phyloP scores from a whole-genome alignment of 2,888 invertebrate genomes.

The Allacma fusca region DNA sequence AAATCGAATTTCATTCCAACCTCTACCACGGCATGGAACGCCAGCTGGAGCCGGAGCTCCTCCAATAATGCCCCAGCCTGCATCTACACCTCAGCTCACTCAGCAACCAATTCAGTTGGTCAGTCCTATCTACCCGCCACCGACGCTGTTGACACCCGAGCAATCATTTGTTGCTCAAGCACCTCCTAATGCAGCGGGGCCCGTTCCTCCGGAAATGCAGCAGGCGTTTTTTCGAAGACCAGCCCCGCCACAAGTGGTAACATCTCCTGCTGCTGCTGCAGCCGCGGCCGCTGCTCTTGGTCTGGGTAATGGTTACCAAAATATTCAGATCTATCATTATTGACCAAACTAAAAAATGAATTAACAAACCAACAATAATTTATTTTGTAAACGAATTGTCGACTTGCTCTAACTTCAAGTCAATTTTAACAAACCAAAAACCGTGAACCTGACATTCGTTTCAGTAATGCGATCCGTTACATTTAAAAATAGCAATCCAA shows the following conservation, averaged over 20 bases:
- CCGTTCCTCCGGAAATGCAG: conserved; percentile 35
- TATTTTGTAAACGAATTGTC: conserved; percentile 22
- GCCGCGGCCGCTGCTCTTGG: conserved; percentile 50
- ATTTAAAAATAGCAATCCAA: conserved; percentile 32
- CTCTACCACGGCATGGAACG: conserved; percentile 3
- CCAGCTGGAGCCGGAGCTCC: conserved; percentile 48
- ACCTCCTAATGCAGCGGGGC: conserved; percentile 13
- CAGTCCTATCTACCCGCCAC: conserved; percentile 49
- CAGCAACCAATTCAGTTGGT: conserved; percentile 49
- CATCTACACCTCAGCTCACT: conserved; percentile 52
- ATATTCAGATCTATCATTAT: conserved; percentile 61
- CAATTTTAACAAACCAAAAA: background rate
- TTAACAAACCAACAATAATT: background rate
- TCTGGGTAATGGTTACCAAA: conserved; percentile 59
- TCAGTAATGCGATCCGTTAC: conserved; percentile 26
- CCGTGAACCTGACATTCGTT: conserved; percentile 13
- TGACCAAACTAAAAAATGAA: conserved; percentile 49
- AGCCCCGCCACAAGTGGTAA: conserved; percentile 44
- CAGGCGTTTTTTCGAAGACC: conserved; percentile 41
- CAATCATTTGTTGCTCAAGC: conserved; percentile 46
- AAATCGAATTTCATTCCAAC: conserved; percentile 56
- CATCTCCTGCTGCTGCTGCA: conserved; percentile 50
- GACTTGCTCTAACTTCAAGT: background rate
- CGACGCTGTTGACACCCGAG: conserved; percentile 51
- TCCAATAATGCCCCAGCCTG: conserved; percentile 41